phyloP scores from a whole-genome alignment of 2,797 vertebrate species.

The Echeneis naucrates region DNA sequence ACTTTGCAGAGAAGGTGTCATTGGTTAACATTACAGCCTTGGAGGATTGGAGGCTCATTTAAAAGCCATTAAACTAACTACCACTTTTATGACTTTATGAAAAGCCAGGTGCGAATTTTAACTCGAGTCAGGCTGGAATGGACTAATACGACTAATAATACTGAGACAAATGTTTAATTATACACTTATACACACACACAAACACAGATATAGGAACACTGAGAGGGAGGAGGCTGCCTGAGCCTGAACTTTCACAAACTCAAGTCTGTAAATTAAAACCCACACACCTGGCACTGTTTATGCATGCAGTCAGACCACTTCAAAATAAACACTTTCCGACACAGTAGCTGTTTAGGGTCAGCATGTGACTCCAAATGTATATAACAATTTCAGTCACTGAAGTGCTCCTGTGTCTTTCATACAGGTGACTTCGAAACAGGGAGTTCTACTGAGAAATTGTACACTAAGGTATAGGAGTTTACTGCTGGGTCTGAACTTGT shows the following conservation, averaged over 20 bases:
- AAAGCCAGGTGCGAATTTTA: conserved; percentile 68
- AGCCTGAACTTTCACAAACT: conserved; percentile 46
- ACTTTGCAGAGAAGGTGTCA: conserved; percentile 41
- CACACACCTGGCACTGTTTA: conserved; percentile 59
- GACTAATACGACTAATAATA: conserved; percentile 31
- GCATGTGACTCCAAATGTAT: conserved; percentile 1
- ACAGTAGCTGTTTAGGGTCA: conserved; percentile 29
- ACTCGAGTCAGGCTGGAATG: conserved; percentile 43
- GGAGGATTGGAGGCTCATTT: conserved; percentile 57
- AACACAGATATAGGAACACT: conserved; percentile 3
- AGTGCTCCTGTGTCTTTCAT: conserved; percentile 19
- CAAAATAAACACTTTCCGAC: conserved; percentile 48
- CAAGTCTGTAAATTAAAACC: conserved; percentile 60
- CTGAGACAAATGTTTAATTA: conserved; percentile 5
- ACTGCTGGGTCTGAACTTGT: conserved; percentile 26
- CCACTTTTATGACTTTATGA: conserved; percentile 63
- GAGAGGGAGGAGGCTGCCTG: conserved; percentile 20
- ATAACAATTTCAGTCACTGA: conserved; percentile 29
- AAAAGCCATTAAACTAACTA: conserved; percentile 68
- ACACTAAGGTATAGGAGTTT: conserved; percentile 28
- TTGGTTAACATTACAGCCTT: conserved; percentile 51
- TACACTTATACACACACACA: neutral
- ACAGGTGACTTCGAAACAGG: conserved; percentile 46
- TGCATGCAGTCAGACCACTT: conserved; percentile 46
- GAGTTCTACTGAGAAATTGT: neutral